Conservation (phyloP, 1,140 invertebrate species). For the Platyscapa corneri region DNA sequence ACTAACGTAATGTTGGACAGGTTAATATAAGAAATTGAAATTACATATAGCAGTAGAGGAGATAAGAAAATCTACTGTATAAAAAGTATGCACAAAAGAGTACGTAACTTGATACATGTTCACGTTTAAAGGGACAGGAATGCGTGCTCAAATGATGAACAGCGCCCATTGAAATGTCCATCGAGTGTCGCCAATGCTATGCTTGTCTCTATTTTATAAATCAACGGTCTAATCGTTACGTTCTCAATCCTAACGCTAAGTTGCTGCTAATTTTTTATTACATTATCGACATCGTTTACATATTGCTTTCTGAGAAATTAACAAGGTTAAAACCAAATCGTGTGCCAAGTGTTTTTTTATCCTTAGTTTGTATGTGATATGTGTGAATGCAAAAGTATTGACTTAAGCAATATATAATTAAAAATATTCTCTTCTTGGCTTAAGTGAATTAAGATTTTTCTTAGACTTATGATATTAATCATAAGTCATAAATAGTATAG, state of each 20-base stretch:
- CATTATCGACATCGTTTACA: too few species aligned
- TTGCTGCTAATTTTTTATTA: conserved; percentile 29
- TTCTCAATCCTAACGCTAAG: not conserved
- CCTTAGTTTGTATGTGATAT: too few species aligned
- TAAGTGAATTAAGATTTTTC: too few species aligned
- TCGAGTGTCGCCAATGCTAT: not conserved
- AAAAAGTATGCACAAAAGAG: not conserved
- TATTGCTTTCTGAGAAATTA: too few species aligned
- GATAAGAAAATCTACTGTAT: conserved; percentile 10
- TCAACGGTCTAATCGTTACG: conserved; percentile 16
- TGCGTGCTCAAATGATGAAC: conserved; percentile 2
- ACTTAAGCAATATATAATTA: too few species aligned
- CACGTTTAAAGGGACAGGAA: not conserved
- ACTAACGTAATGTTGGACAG: not conserved
- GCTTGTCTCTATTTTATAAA: not conserved
- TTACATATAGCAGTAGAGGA: not conserved
- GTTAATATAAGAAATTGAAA: conserved; percentile 10
- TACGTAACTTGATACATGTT: too few species aligned
- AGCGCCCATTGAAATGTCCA: conserved; percentile 44
- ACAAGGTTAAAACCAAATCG: too few species aligned
- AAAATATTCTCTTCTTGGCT: too few species aligned
- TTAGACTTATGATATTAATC: too few species aligned
- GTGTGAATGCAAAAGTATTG: too few species aligned
- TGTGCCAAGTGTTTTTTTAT: too few species aligned
- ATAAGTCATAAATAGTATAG: too few species aligned